phyloP scores from a whole-genome alignment of 2,113 vertebrate genomes.

The Mastomys coucha region DNA sequence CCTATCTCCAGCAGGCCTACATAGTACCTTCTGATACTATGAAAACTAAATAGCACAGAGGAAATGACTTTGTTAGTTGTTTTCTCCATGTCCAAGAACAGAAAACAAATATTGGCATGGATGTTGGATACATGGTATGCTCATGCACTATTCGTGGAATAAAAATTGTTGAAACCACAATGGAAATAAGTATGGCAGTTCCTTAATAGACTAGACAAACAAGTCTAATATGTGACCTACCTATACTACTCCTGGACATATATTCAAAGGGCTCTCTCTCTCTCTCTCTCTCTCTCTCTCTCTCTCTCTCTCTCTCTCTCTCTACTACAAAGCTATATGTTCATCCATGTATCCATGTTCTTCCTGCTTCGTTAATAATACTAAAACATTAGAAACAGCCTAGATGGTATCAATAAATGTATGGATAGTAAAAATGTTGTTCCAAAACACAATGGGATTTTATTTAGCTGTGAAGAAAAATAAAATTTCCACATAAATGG shows the following conservation, averaged over 20 bases:
- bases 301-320: too few relatives aligned
- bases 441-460: neutral
- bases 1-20: neutral
- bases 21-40: neutral
- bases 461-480: neutral
- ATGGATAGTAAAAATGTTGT: neutral
- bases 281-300: too few relatives aligned
- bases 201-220: neutral
- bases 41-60: neutral
- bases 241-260: neutral
- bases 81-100: neutral
- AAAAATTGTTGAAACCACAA: neutral
- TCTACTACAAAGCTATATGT: too few relatives aligned
- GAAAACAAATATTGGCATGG: neutral
- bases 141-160: too few relatives aligned
- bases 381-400: neutral
- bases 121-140: neutral
- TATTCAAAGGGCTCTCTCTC: neutral
- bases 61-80: neutral
- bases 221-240: neutral
- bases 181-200: neutral
- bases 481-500: neutral
- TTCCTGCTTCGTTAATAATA: neutral
- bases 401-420: neutral
- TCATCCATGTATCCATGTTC: neutral